Evolutionary conservation across 1,140 invertebrate genomes (phyloP), one percentile per base, ranked within the genome.

Genomic region (Drosophila teissieri): DNA sequence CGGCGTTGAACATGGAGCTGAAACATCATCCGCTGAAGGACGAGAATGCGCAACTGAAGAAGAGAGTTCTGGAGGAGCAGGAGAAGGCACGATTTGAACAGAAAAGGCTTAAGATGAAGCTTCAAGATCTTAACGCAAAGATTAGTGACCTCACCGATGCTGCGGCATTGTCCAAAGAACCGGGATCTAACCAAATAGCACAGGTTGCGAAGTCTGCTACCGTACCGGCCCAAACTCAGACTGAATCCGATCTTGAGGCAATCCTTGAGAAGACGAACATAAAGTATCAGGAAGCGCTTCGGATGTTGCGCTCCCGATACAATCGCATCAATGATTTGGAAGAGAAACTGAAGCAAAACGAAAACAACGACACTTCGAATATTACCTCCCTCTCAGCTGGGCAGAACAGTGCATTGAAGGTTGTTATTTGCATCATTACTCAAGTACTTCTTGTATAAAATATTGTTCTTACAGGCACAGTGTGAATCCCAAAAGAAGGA

Each of bases 1-100:
- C 83, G 3, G 83, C 88, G 0, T 39, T 90, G 0, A 79, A 37
- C 2, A 72, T 90, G 27, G 86, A 90, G 62, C 24, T 90, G 1
- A 82, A 69, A 27, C 79, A 82, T 27, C 81, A 90, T 63, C 86
- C 86, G 0, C 49, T 91, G 0, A 90, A 90, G 36, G 81, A 79
- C 4, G 86, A 90, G 45, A 90, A 85, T 55, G 86, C 65, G 0
- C 58, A 57, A n/a, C 42, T 90, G 0, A 82, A 77, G 19, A 90
- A 86, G n/a, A 69, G 75, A 10, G 40, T 90, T 8, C 27, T 57
- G 10, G 86, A 90, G 6, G 86, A 90, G 37, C 62, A 88, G 22
- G 75, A 79, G 3, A 82, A 67, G 42, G 48, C 67, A 0, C 72
- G 79, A 0, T 39, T 46, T 24, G 86, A 90, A 24, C 40, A 90